phyloP scores from a whole-genome alignment of 2,113 vertebrate species.

The Forbesichthys agassizii region DNA sequence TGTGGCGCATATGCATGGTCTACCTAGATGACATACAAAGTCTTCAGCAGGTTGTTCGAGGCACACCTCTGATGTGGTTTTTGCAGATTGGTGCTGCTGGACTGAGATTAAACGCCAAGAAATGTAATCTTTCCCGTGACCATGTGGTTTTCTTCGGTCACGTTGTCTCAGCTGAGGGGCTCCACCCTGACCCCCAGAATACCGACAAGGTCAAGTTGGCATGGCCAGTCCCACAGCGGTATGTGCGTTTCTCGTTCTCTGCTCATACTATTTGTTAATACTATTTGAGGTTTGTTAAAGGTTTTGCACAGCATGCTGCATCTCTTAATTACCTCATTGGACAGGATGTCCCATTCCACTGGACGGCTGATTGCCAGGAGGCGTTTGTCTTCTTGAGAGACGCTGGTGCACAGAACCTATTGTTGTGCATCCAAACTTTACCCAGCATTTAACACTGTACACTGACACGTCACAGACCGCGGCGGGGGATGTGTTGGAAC shows the following conservation, averaged over 20 bases:
- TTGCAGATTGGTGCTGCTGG: neutral
- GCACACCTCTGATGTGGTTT: constrained; percentile 17
- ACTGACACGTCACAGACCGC: too few species aligned
- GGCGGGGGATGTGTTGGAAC: too few species aligned
- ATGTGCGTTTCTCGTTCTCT: constrained; percentile 1
- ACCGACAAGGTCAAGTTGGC: constrained; percentile 6
- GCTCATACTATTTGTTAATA: too few species aligned
- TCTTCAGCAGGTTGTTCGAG: constrained; percentile 14
- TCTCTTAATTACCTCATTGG: too few species aligned
- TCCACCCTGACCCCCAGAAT: constrained; percentile 21
- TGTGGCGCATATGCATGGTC: constrained; percentile 26
- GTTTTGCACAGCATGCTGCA: too few species aligned
- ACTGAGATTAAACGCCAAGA: constrained; percentile 11
- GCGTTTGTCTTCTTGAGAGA: too few species aligned
- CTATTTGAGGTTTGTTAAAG: too few species aligned
- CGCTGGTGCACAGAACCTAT: too few species aligned
- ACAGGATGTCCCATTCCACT: too few species aligned
- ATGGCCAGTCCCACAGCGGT: constrained; percentile 18
- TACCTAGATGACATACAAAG: constrained; percentile 14
- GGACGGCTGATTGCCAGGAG: too few species aligned
- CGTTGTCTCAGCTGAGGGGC: constrained; percentile 14
- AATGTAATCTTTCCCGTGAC: constrained; percentile 24
- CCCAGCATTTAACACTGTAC: too few species aligned
- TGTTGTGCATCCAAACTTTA: too few species aligned
- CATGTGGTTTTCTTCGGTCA: neutral